A percentile compares a stretch with the other conserved stretches of the same genome.
Evolutionary conservation across 1,140 invertebrate genomes (phyloP).

Genomic region (Atta texana): DNA sequence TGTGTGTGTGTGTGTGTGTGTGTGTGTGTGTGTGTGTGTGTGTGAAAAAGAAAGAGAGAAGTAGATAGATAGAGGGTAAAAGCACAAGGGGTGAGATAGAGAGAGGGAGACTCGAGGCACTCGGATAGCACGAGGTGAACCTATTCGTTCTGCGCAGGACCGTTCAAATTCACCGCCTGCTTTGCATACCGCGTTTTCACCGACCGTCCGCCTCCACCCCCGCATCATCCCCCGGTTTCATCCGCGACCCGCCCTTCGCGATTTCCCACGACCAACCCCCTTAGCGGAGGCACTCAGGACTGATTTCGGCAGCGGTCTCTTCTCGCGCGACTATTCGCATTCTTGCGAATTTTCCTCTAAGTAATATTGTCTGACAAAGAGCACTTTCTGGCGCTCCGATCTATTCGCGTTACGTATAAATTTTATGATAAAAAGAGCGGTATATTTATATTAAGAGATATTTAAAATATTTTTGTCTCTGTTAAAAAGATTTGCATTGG

Average conservation of each 20-base stretch:
- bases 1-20: not conserved
- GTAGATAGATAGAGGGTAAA: not conserved
- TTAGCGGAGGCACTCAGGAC: slow-evolving; percentile 41
- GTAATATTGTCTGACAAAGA: slow-evolving; percentile 31
- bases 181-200: slow-evolving; percentile 83
- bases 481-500: not conserved
- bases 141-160: slow-evolving; percentile 82
- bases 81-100: slow-evolving; percentile 28
- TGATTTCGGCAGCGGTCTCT: slow-evolving; percentile 58
- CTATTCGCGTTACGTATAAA: not conserved
- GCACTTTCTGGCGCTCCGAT: not conserved
- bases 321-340: not conserved
- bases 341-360: slow-evolving; percentile 39
- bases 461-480: not conserved
- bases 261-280: slow-evolving; percentile 76
- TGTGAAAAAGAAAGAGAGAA: not conserved
- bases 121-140: slow-evolving; percentile 78
- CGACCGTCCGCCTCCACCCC: slow-evolving; percentile 72
- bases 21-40: not conserved
- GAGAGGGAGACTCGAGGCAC: slow-evolving; percentile 60
- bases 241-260: slow-evolving; percentile 75
- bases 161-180: slow-evolving; percentile 84
- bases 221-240: slow-evolving; percentile 55
- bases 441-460: not conserved
- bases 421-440: not conserved